Evolutionary conservation across 2,888 invertebrate genomes (phyloP).

Genomic region (Encarsia formosa): DNA sequence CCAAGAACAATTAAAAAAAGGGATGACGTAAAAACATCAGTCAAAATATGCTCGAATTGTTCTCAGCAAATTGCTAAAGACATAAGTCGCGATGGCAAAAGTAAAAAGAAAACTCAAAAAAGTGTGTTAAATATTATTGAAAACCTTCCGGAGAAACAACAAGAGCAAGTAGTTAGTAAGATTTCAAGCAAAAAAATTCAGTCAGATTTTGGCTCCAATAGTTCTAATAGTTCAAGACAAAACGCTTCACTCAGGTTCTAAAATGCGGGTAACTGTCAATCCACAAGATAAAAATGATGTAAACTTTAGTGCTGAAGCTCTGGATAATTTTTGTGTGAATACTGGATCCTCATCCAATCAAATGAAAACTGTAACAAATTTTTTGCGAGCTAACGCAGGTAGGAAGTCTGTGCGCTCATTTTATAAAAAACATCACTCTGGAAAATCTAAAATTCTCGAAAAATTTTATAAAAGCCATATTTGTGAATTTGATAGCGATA

Average conservation of each 20-base stretch:
- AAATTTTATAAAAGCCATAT: constrained; percentile 8
- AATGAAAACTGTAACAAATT: constrained; percentile 10
- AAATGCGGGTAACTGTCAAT: constrained; percentile 2
- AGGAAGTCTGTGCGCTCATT: constrained; percentile 3
- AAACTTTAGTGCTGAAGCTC: neutral
- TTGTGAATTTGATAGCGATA: constrained; percentile 13
- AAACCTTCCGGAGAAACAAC: constrained; percentile 4
- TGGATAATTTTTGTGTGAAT: constrained; percentile 3
- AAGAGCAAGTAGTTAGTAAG: constrained; percentile 7
- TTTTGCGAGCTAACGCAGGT: constrained; percentile 8
- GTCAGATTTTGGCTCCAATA: too few species aligned
- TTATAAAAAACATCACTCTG: constrained; percentile 8
- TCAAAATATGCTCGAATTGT: constrained; percentile 13
- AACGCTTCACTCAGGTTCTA: too few species aligned
- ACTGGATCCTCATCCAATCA: constrained; percentile 5
- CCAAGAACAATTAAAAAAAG: neutral
- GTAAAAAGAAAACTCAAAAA: neutral
- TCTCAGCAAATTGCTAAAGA: constrained; percentile 14
- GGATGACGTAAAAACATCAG: neutral
- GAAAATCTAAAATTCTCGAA: constrained; percentile 8
- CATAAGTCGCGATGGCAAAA: constrained; percentile 9
- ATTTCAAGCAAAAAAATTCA: neutral
- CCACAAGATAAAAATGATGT: constrained; percentile 1
- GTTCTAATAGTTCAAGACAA: too few species aligned
- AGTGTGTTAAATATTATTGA: neutral